Conservation (phyloP, 2,113 vertebrate species). For the Aramus guarauna region DNA sequence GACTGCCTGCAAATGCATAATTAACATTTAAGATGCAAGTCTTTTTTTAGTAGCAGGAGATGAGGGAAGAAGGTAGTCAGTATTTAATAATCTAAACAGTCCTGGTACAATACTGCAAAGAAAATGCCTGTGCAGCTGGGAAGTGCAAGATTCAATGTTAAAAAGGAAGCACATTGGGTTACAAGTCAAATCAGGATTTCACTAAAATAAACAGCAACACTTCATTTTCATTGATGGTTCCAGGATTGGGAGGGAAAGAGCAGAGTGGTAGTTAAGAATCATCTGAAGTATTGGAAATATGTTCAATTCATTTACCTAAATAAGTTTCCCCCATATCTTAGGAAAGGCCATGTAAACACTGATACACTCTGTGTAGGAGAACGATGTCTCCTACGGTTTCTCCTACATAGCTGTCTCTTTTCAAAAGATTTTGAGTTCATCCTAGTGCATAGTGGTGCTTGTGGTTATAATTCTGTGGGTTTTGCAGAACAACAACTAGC, state of each 20-base stretch:
- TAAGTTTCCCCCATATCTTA: not conserved
- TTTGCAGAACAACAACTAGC: not conserved
- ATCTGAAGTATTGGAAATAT: not conserved
- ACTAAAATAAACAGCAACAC: not conserved
- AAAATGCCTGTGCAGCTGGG: not conserved
- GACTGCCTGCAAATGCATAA: constrained; percentile 23
- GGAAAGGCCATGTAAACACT: not conserved
- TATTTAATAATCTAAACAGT: not conserved
- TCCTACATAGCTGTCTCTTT: not conserved
- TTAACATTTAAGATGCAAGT: constrained; percentile 37
- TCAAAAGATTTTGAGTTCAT: not conserved
- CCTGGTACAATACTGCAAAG: not conserved
- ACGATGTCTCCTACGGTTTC: not conserved
- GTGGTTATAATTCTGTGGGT: not conserved
- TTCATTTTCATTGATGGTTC: not conserved
- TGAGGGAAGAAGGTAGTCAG: not conserved
- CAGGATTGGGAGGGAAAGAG: not conserved
- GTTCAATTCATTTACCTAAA: not conserved
- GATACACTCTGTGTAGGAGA: not conserved
- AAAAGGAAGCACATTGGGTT: not conserved
- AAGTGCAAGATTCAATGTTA: not conserved
- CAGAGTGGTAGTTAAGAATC: not conserved
- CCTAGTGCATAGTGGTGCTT: not conserved
- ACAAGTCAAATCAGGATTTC: not conserved
- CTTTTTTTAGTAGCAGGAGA: constrained; percentile 33